phyloP scores from a whole-genome alignment of 2,113 vertebrate species.

The Isurus oxyrinchus region DNA sequence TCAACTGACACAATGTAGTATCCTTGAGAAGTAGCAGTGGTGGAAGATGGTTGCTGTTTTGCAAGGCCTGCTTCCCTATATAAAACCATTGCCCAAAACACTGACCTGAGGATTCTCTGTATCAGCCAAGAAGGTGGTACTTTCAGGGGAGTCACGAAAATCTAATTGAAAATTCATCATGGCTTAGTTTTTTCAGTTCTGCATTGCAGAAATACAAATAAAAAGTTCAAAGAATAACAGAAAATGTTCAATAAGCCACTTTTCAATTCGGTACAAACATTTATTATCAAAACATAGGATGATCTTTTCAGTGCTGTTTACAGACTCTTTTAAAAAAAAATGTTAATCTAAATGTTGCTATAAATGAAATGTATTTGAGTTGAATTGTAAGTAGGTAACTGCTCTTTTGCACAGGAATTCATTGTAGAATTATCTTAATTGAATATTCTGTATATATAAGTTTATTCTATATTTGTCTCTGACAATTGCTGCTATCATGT shows the following conservation, averaged over 20 bases:
- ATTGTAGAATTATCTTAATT: neutral
- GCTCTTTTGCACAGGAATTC: neutral
- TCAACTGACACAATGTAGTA: neutral
- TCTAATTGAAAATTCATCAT: neutral
- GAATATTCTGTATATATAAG: neutral
- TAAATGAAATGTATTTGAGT: neutral
- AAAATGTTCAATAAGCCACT: neutral
- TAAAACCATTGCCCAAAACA: neutral
- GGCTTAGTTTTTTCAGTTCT: neutral
- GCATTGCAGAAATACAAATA: neutral
- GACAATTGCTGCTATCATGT: neutral
- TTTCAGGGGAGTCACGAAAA: neutral
- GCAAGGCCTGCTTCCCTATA: neutral
- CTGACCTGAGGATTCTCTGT: neutral
- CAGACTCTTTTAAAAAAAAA: neutral
- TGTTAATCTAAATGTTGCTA: neutral
- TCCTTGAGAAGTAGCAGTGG: neutral
- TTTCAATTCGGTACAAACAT: neutral
- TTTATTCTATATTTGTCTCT: neutral
- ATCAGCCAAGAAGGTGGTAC: neutral
- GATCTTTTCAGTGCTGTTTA: neutral
- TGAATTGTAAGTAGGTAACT: neutral
- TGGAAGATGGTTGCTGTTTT: neutral
- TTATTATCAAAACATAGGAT: neutral
- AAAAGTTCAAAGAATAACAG: neutral